Base-by-base conservation (phyloP, 1,140 invertebrate genomes). In the Anthonomus grandis region DNA sequence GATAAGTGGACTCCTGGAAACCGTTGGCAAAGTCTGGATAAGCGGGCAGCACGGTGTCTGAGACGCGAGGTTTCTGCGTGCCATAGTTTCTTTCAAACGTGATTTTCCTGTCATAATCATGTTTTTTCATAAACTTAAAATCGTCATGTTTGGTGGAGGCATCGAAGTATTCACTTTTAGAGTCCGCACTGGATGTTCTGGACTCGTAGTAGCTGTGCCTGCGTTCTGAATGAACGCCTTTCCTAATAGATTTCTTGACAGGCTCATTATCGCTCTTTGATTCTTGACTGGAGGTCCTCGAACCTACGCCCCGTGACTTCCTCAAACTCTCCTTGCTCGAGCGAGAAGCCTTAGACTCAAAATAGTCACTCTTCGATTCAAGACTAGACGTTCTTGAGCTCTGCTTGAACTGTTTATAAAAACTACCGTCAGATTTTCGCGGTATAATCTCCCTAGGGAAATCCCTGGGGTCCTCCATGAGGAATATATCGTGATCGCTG, bases 321-420 rank as follows among this genome's bases (percentile, higher is more conserved):
- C 36, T 82, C 64, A 23, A 77, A 82, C 69, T 85, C 80, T 83
- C 82, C 4, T 73, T 75, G 13, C 82, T 83, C 57, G 79, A 81
- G 64, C 80, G 80, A 0, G 80, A 83, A 27, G 79, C 71, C 70
- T 83, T 83, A 0, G 81, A 79, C 64, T 84, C 82, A 56, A 82
- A 83, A 58, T 83, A 78, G 63, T 85, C 83, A 56, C 82, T 84
- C 59, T 81, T 82, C 12, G 82, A 84, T 64, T 86, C 83, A 51
- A 82, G 78, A 67, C 83, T 85, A 0, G 83, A 84, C 8, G 80
- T 82, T 18, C 83, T 73, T 2, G 83, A 84, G 19, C 75, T 75
- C 17, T 83, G 75, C 6, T 83, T 83, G 34, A 84, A 83, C 59
- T 82, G 80, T 59, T 83, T 83, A 62, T 85, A 85, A 64, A 83